Evolutionary conservation across 2,113 vertebrate species (phyloP).

Genomic region (Pomatostomus ruficeps): DNA sequence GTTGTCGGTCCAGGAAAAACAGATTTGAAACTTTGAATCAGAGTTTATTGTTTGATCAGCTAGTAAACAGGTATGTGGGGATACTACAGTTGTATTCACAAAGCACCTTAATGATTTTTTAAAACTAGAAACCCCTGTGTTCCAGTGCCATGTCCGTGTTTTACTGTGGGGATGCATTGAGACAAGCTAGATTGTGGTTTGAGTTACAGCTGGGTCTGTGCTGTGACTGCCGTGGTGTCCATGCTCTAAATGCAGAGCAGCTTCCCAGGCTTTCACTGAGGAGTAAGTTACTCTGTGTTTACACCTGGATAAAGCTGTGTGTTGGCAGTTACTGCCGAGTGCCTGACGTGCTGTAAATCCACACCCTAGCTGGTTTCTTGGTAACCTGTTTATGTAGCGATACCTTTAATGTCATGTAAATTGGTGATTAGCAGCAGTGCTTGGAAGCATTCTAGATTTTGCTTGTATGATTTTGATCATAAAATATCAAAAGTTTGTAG

Average conservation of each 20-base stretch:
- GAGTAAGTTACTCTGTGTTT: background rate
- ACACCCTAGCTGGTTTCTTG: conserved; percentile 20
- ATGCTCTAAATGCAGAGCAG: background rate
- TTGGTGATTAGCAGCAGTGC: background rate
- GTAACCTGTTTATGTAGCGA: background rate
- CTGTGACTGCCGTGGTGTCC: background rate
- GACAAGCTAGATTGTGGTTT: background rate
- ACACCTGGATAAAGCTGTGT: background rate
- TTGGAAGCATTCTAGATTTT: background rate
- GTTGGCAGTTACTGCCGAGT: background rate
- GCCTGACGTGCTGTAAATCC: background rate
- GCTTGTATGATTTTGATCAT: conserved; percentile 23
- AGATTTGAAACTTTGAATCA: conserved; percentile 97
- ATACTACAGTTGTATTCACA: conserved; percentile 30
- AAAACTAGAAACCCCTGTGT: background rate
- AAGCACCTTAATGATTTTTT: background rate
- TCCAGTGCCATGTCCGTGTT: background rate
- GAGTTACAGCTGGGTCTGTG: background rate
- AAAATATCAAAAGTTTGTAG: conserved; percentile 41
- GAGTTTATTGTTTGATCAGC: conserved; percentile 96
- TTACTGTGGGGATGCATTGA: background rate
- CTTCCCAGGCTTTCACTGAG: background rate
- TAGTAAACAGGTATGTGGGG: conserved; percentile 92
- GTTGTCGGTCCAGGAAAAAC: conserved; percentile 92
- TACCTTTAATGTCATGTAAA: background rate